Base-by-base conservation (phyloP, 2,113 vertebrate genomes). In the Lampris megalopsis region DNA sequence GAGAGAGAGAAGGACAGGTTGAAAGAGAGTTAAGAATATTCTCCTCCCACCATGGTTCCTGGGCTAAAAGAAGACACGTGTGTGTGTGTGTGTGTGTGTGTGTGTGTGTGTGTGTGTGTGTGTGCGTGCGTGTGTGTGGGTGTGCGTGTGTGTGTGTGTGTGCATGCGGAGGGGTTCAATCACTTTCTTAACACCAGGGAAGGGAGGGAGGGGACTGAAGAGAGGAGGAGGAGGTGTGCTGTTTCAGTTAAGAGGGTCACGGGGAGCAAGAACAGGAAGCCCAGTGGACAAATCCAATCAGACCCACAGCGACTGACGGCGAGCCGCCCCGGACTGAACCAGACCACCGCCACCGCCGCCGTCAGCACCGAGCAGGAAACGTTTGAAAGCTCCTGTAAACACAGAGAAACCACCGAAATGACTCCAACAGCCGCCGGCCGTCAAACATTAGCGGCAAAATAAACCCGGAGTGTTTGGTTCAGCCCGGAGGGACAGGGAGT, bases 261-360 rank as follows among this genome's bases (percentile, higher is more conserved):
- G 24, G 24, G 4, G 42, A 2, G 35, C 38, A 72, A 7, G 24
- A 24, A 24, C 8, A 24, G 54, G 11, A 61, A 50, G 52, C 54
- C 76, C 53, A 67, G 9, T 7, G 13, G 74, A 77, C 52, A 41
- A 61, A 77, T 71, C 74, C 36, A 78, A 74, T 77, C 59, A 36
- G 47, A 35, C 35, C n/a, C 62, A 24, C 42, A 8, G 5, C 43
- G 47, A 48, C 7, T 45, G 4, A 7, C 43, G 43, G 24, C 62
- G 4, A 63, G 43, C 45, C 42, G 45, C 47, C 47, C 42, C 1
- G 10, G 41, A 1, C 11, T 5, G 41, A 8, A 62, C 63, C 2
- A 65, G 6, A 63, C 77, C 75, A 45, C 83, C 84, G 81, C 77
- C 61, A 63, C 57, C 43, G 53, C 85, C 81, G 84, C 83, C 86